phyloP scores from a whole-genome alignment of 2,888 invertebrate species.

The Nomada lathburiana region DNA sequence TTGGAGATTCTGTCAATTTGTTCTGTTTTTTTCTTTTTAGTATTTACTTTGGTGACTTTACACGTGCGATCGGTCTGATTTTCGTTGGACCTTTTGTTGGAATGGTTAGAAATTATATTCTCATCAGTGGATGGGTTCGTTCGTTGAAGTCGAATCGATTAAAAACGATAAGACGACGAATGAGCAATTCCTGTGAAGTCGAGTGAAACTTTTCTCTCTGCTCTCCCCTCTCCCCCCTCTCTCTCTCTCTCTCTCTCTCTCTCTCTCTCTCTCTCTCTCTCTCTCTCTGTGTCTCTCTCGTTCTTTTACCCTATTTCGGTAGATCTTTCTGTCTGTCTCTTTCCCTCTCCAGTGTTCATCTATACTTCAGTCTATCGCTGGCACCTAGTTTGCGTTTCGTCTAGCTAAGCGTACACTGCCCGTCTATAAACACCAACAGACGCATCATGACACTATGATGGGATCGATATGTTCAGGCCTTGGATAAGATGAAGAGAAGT shows the following conservation, averaged over 20 bases:
- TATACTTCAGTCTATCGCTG: conserved; percentile 10
- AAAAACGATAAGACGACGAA: conserved; percentile 24
- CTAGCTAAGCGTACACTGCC: conserved; percentile 22
- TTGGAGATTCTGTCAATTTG: neutral
- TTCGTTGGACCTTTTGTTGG: neutral
- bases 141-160: conserved; percentile 5
- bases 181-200: conserved; percentile 20
- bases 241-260: neutral
- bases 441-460: conserved; percentile 47
- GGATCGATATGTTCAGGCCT: conserved; percentile 13
- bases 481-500: neutral
- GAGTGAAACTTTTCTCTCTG: conserved; percentile 26
- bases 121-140: conserved; percentile 6
- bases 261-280: conserved; percentile 5
- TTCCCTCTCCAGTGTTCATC: conserved; percentile 17
- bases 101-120: neutral
- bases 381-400: conserved; percentile 11
- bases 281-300: neutral
- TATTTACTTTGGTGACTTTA: neutral
- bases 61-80: neutral
- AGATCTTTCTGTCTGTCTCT: conserved; percentile 24
- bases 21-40: too few species aligned
- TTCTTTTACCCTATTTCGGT: neutral
- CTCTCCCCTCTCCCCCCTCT: conserved; percentile 12
- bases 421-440: conserved; percentile 43